phyloP scores from a whole-genome alignment of 2,888 invertebrate species.

The Himalopsyche japonica region DNA sequence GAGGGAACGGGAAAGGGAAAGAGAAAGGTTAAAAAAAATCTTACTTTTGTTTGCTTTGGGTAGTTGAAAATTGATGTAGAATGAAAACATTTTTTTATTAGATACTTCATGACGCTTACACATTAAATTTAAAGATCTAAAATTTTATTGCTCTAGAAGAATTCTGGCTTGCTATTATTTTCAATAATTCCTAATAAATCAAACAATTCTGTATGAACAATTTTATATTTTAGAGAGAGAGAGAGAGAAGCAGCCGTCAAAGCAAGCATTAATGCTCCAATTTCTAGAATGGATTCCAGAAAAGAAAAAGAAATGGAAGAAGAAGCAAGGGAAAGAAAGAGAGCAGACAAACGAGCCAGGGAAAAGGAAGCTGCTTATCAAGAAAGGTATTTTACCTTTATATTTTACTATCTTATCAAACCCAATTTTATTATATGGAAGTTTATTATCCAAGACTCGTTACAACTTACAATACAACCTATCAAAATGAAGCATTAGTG shows the following conservation, averaged over 20 bases:
- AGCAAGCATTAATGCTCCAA: slow-evolving; percentile 46
- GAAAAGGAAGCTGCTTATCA: slow-evolving; percentile 98
- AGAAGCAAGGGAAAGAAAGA: slow-evolving; percentile 87
- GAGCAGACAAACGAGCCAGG: slow-evolving; percentile 85
- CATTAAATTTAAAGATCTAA: no score
- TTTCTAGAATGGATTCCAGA: slow-evolving; percentile 65
- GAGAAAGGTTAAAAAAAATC: slow-evolving; percentile 50
- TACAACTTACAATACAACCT: no score
- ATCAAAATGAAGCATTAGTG: no score
- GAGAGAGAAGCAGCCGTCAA: slow-evolving; percentile 45
- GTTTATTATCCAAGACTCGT: no score
- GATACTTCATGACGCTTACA: background rate
- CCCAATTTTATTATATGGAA: no score
- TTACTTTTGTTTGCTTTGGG: slow-evolving; percentile 11
- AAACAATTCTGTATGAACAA: background rate
- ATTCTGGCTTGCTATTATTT: no score
- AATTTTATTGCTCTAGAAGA: no score
- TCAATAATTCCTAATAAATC: no score
- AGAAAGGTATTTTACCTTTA: no score
- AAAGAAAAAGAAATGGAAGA: slow-evolving; percentile 87
- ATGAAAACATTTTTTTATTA: no score
- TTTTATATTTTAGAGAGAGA: slow-evolving; percentile 48
- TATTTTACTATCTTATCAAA: no score
- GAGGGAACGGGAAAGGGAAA: slow-evolving; percentile 54
- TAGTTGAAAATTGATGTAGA: slow-evolving; percentile 6